Evolutionary conservation across 2,888 invertebrate species (phyloP).

Genomic region (Ischnura elegans): DNA sequence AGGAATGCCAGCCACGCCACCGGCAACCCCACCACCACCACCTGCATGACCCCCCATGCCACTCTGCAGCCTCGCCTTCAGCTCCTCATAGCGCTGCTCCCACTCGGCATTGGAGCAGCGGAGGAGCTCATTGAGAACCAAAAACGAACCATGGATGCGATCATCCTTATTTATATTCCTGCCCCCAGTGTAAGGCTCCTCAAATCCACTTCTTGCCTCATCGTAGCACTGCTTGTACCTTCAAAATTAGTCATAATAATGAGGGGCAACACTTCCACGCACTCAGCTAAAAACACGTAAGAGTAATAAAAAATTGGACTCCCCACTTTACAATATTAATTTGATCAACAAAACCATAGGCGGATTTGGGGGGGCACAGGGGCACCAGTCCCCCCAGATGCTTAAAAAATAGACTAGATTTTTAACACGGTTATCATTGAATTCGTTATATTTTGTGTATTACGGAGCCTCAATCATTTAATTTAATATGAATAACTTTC

Average conservation of each 20-base stretch:
- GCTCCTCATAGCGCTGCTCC: slow-evolving; percentile 88
- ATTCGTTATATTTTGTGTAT: too few species aligned
- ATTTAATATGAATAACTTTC: too few species aligned
- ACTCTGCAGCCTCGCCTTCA: slow-evolving; percentile 82
- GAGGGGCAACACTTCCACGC: background rate
- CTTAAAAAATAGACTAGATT: too few species aligned
- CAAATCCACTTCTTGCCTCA: slow-evolving; percentile 90
- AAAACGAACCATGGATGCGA: slow-evolving; percentile 93
- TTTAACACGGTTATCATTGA: too few species aligned
- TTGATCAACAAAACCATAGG: too few species aligned
- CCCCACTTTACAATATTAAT: too few species aligned
- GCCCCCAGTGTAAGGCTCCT: slow-evolving; percentile 83
- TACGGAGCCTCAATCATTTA: too few species aligned
- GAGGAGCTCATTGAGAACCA: slow-evolving; percentile 95
- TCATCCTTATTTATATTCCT: slow-evolving; percentile 93
- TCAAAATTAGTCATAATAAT: slow-evolving; percentile 69
- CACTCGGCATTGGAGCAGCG: slow-evolving; percentile 93
- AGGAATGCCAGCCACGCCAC: slow-evolving; percentile 39
- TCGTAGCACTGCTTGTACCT: slow-evolving; percentile 94
- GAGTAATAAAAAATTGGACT: too few species aligned
- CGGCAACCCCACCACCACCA: background rate
- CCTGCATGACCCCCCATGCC: slow-evolving; percentile 34
- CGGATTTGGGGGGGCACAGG: too few species aligned
- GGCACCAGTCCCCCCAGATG: too few species aligned
- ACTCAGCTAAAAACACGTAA: too few species aligned